A percentile compares a stretch with the other conserved stretches of the same genome.
Evolutionary conservation across 2,113 vertebrate species (phyloP).

Genomic region (Thalassarche chlororhynchos): DNA sequence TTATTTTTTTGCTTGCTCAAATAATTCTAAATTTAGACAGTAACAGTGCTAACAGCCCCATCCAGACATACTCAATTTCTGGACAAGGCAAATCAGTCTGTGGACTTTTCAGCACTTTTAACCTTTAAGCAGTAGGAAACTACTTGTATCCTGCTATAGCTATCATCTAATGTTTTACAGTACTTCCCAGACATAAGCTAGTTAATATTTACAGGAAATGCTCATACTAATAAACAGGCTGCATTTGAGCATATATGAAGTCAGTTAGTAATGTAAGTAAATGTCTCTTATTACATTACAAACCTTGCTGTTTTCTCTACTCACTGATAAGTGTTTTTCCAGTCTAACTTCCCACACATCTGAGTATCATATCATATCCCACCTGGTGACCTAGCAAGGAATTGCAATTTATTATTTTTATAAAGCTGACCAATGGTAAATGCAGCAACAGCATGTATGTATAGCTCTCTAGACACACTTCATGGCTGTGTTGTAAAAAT

Average conservation of each 20-base stretch:
- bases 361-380: not conserved
- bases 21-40: not conserved
- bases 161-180: not conserved
- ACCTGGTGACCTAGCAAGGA: not conserved
- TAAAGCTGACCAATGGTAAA: not conserved
- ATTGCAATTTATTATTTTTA: conserved; percentile 8
- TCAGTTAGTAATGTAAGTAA: not conserved
- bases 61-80: not conserved
- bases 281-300: not conserved
- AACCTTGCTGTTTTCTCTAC: not conserved
- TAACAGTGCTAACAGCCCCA: not conserved
- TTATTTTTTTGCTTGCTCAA: not conserved
- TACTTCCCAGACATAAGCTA: not conserved
- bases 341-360: not conserved
- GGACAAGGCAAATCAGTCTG: not conserved
- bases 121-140: not conserved
- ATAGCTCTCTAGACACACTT: not conserved
- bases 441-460: not conserved
- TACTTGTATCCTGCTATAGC: not conserved
- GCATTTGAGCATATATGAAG: not conserved
- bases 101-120: not conserved
- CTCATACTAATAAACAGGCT: not conserved
- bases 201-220: not conserved
- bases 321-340: not conserved
- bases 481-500: not conserved